Base-by-base conservation (phyloP, 1,140 invertebrate genomes). In the Elysia chlorotica region DNA sequence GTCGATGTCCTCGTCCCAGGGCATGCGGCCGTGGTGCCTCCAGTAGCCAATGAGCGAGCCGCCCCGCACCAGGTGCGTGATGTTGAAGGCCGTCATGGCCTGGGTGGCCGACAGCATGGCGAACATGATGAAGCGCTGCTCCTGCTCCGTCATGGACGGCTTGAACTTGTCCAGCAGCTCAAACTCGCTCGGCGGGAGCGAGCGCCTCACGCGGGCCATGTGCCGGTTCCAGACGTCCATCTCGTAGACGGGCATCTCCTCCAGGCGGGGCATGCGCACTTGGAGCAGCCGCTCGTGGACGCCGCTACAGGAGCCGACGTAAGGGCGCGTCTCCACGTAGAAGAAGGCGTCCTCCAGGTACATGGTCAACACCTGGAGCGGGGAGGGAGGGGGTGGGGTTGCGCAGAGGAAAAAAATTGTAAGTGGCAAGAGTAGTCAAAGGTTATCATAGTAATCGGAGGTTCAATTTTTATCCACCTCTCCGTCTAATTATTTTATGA, bases 1-100 rank as follows among this genome's bases (percentile, higher is more conserved):
- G 57, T 72, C 70, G 33, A 65, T 35, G 31, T 72, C 70, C 30
- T 72, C 70, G 48, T 72, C 70, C 70, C 70, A 72, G 2, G 70
- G 70, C 41, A 72, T 72, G 21, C 41, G 31, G 28, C 70, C 70
- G 48, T 72, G 70, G 33, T 72, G 70, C 53, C 70, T 28, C 35
- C 57, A 56, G 17, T 54, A 30, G 6, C 70, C 70, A 21, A 72
- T 65, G 28, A 72, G 48, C 0, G 70, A 54, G 2, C 70, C 70
- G n/a, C 61, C 61, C 30, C 38, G 28, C 41, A 72, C 41, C n/a
- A 72, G 36, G 33, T 72, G 57, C 4, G 37, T 65, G 19, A 72
- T 37, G 48, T 72, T 72, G 62, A 72, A 72, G 21, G 54, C 35
- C n/a, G 61, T 62, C 28, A 72, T 65, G 21, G 70, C 70, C 38